phyloP scores from a whole-genome alignment of 2,113 vertebrate species.

The Clupea harengus region DNA sequence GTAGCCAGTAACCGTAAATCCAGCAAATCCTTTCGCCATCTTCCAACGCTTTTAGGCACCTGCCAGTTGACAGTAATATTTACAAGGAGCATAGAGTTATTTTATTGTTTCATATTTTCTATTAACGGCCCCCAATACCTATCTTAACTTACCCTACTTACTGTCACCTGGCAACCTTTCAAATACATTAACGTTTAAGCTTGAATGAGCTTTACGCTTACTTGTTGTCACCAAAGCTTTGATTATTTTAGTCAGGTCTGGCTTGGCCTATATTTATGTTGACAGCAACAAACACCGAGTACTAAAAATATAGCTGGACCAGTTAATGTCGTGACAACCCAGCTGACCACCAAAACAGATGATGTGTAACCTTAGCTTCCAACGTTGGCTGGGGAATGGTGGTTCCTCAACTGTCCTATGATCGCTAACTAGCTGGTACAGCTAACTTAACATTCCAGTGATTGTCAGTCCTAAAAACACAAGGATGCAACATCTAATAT shows the following conservation, averaged over 20 bases:
- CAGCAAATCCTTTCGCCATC: background rate
- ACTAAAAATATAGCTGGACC: background rate
- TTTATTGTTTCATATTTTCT: background rate
- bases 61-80: background rate
- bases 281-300: background rate
- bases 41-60: background rate
- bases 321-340: background rate
- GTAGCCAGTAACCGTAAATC: background rate
- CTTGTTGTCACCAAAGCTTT: background rate
- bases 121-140: background rate
- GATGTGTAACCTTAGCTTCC: constrained; percentile 9
- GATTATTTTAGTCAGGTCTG: background rate
- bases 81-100: background rate
- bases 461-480: background rate
- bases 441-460: background rate
- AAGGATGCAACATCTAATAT: background rate
- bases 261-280: background rate
- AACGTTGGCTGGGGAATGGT: background rate
- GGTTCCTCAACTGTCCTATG: background rate
- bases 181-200: background rate
- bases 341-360: background rate
- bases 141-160: background rate
- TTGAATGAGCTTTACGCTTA: background rate
- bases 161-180: constrained; percentile 10
- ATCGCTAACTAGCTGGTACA: background rate